These are phyloP conservation scores for Oncorhynchus nerka DNA, from an alignment of 2,113 vertebrate genomes.

Conservation along the genomic window DNA sequence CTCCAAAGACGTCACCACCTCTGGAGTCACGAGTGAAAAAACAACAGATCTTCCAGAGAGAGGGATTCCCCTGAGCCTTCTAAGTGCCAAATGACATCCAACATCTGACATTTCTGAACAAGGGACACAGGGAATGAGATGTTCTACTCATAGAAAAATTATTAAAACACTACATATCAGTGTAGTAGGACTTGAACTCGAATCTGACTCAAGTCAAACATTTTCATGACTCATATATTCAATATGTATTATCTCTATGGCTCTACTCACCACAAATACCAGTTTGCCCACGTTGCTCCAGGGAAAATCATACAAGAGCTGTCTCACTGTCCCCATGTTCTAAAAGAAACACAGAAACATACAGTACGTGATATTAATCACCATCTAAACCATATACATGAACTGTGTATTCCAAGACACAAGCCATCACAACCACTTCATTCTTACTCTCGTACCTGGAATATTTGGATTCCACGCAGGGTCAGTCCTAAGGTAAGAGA, in stretches of 20 bases:
- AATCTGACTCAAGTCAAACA: background rate
- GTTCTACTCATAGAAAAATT: too few species aligned
- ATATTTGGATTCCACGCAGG: constrained; percentile 97
- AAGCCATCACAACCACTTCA: too few species aligned
- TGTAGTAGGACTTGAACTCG: background rate
- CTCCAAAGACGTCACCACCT: constrained; percentile 14
- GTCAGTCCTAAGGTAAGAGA: constrained; percentile 91
- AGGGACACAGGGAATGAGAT: too few species aligned
- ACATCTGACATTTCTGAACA: background rate
- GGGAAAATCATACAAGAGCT: constrained; percentile 94
- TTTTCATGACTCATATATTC: too few species aligned
- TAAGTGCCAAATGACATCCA: background rate
- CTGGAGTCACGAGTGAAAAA: background rate
- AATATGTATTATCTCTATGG: too few species aligned
- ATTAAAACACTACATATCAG: background rate
- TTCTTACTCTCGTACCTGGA: constrained; percentile 79
- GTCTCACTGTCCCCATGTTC: constrained; percentile 88
- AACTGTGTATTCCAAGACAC: background rate
- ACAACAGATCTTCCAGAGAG: background rate
- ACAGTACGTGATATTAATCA: constrained; percentile 1
- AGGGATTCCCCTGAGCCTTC: background rate
- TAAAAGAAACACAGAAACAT: constrained; percentile 50
- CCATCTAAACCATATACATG: background rate
- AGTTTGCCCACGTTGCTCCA: constrained; percentile 98
- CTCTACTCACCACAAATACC: constrained; percentile 93